Percentiles rank a stretch among this genome's conserved stretches.
These are phyloP conservation scores for Melanitta fusca DNA, from an alignment of 2,797 vertebrate genomes.

Conservation along the genomic window DNA sequence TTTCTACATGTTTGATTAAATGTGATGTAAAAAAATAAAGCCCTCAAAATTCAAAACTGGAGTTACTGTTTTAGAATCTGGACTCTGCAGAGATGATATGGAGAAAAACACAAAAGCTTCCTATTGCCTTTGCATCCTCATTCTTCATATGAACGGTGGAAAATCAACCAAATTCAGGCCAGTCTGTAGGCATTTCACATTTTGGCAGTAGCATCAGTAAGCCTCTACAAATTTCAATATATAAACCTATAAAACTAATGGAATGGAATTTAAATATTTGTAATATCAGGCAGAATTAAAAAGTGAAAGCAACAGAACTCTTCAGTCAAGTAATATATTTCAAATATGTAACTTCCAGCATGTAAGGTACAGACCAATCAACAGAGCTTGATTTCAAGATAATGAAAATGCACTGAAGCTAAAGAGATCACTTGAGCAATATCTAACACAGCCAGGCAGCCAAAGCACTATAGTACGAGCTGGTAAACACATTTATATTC, in stretches of 20 bases:
- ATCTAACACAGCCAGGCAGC: neutral
- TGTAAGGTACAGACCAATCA: neutral
- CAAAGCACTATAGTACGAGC: neutral
- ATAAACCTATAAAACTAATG: neutral
- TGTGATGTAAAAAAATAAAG: neutral
- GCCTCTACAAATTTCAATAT: neutral
- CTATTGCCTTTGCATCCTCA: neutral
- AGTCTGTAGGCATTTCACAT: neutral
- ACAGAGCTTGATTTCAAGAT: neutral
- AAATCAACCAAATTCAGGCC: neutral
- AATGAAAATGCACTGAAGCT: constrained; percentile 41
- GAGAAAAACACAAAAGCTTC: neutral
- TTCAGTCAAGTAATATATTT: neutral
- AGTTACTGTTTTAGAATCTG: neutral
- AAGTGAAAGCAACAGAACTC: neutral
- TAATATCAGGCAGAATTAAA: neutral
- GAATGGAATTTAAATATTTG: neutral
- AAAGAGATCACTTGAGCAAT: constrained; percentile 5
- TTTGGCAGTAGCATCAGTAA: neutral
- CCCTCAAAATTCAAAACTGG: neutral
- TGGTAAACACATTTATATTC: constrained; percentile 25
- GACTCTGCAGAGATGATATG: neutral
- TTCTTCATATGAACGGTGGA: neutral
- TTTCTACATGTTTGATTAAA: neutral
- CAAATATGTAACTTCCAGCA: neutral